Base-by-base conservation (phyloP, 64 coral and sea anemone genomes). In the Acropora tenuis region DNA sequence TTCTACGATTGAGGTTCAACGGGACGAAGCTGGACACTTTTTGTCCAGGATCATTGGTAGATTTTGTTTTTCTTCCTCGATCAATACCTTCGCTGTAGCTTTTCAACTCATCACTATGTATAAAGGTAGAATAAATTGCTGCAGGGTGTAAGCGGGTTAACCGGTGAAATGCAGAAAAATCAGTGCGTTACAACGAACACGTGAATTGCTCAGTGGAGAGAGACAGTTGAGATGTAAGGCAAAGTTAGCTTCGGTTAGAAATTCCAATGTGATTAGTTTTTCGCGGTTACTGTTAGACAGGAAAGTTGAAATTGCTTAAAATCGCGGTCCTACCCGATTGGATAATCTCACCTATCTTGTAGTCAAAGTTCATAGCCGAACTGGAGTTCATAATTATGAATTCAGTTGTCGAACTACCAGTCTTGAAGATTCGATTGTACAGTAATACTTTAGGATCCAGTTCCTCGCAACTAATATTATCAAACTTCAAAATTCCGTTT, bases 341-440 rank as follows among this genome's bases (percentile, higher is more conserved):
- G 15, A 18, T 49, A 4, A 78, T 78, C 82, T 89, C 87, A 96
- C 94, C 91, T 87, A 92, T 84, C 13, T 86, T 88, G 66, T 92
- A 86, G 61, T 53, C 82, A 83, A 80, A 96, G 45, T 84, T 73
- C 80, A 96, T 79, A 2, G 15, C 47, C 4, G 60, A 74, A 48
- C 89, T 91, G 55, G 90, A 87, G 12, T 79, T 90, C 11, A 72
- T 87, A 18, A 96, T 80, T 78, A 95, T 89, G 5, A 20, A 91
- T 48, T 87, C 78, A 3, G 89, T 95, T 10, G 94, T 96, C 1
- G 97, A 91, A 55, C 97, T 99, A 15, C 94, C 97, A 0, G 97
- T 99, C 78, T 99, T 99, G 66, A 99, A 99, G 58, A 99, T 86
- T 49, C 97, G 79, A 48, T 99, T 99, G 60, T 96, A 99, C 6